Evolutionary conservation across 2,797 vertebrate genomes (phyloP).

Genomic region (Gallinago solitaria): DNA sequence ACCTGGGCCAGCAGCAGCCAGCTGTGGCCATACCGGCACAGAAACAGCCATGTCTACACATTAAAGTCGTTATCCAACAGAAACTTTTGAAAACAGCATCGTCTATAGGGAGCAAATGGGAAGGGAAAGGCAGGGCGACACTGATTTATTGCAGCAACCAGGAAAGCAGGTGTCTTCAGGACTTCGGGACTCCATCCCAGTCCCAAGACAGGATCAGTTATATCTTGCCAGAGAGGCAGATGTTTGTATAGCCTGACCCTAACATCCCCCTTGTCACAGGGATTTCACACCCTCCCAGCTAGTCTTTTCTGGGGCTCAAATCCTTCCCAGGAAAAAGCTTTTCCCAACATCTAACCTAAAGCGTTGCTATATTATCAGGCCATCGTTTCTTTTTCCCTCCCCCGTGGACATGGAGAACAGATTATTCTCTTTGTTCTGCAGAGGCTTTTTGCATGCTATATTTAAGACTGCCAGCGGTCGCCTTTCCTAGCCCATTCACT

Average conservation of each 20-base stretch:
- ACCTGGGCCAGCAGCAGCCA: neutral
- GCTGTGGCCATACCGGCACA: fast-evolving
- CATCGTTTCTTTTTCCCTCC: neutral
- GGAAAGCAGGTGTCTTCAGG: neutral
- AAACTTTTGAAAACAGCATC: neutral
- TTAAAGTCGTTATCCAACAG: neutral
- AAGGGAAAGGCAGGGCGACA: neutral
- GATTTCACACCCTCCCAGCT: neutral
- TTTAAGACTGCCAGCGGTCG: fast-evolving
- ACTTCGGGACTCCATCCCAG: neutral
- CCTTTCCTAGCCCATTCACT: neutral
- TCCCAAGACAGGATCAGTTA: neutral
- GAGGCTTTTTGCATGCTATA: neutral
- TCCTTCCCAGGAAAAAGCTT: neutral
- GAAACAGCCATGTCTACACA: neutral
- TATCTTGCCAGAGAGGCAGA: neutral
- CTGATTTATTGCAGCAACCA: neutral
- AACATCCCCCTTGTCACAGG: neutral
- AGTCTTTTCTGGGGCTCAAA: neutral
- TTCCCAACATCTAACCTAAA: neutral
- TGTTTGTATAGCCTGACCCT: neutral
- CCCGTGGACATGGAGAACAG: neutral
- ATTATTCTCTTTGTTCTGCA: neutral
- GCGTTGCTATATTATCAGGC: neutral
- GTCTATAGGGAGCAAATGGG: neutral